phyloP scores from a whole-genome alignment of 1,140 invertebrate genomes.

The Magallana gigas region DNA sequence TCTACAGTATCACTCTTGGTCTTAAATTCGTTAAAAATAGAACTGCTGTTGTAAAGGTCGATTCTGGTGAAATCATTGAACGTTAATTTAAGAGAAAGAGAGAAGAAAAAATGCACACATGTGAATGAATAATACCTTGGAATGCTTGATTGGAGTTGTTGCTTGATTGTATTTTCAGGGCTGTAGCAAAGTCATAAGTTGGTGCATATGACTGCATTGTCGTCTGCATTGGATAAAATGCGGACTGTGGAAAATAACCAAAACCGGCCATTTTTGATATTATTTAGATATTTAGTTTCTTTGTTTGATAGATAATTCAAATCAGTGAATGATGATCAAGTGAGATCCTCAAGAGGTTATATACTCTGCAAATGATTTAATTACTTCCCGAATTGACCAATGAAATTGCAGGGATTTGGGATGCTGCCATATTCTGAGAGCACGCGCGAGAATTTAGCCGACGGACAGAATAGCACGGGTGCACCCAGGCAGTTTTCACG shows the following conservation, averaged over 20 bases:
- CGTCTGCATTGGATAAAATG: background rate
- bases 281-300: background rate
- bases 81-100: too few relatives aligned
- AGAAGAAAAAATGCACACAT: too few relatives aligned
- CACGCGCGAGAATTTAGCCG: background rate
- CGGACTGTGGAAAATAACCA: background rate
- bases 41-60: too few relatives aligned
- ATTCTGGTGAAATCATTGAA: too few relatives aligned
- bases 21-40: too few relatives aligned
- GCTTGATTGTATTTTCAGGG: background rate
- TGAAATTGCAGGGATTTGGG: background rate
- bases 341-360: background rate
- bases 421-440: background rate
- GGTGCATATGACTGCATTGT: background rate
- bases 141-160: background rate
- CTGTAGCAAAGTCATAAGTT: background rate
- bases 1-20: too few relatives aligned
- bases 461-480: background rate
- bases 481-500: background rate
- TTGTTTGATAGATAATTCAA: background rate
- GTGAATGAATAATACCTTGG: background rate
- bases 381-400: background rate
- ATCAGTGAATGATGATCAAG: constrained; percentile 15
- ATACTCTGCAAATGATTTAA: background rate
- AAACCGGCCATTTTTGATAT: background rate